Percentiles rank a stretch among this genome's conserved stretches.
Evolutionary conservation across 2,113 vertebrate genomes (phyloP).

Genomic region (Chloropsis hardwickii): DNA sequence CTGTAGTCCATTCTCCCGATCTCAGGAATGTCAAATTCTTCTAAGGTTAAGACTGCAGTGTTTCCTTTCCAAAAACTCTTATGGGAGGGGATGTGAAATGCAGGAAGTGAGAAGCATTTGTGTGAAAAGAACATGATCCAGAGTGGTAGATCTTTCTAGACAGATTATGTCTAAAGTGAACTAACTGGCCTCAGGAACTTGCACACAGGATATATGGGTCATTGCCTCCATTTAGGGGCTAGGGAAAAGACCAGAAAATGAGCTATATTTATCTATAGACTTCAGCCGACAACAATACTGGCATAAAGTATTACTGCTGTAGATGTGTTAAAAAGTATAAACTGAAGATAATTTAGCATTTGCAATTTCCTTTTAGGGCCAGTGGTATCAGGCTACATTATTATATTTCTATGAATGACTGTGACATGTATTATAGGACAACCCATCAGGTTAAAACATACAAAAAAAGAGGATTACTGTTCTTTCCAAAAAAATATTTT

Average conservation of each 20-base stretch:
- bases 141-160: not conserved
- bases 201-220: not conserved
- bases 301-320: not conserved
- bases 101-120: not conserved
- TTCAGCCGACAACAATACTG: not conserved
- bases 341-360: not conserved
- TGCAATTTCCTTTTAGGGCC: not conserved
- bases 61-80: not conserved
- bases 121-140: not conserved
- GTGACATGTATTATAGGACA: not conserved
- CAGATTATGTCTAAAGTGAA: not conserved
- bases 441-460: not conserved
- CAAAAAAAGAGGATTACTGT: too few species aligned
- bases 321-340: not conserved
- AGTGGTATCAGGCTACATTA: not conserved
- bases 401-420: not conserved
- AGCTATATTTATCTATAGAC: not conserved
- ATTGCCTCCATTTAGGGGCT: not conserved
- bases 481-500: not conserved
- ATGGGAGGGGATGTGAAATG: not conserved
- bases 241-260: not conserved
- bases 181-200: not conserved
- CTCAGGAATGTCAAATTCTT: not conserved
- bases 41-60: not conserved
- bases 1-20: not conserved